These are phyloP conservation scores for Tribolium castaneum DNA, from an alignment of 1,140 invertebrate genomes.

Conservation along the genomic window DNA sequence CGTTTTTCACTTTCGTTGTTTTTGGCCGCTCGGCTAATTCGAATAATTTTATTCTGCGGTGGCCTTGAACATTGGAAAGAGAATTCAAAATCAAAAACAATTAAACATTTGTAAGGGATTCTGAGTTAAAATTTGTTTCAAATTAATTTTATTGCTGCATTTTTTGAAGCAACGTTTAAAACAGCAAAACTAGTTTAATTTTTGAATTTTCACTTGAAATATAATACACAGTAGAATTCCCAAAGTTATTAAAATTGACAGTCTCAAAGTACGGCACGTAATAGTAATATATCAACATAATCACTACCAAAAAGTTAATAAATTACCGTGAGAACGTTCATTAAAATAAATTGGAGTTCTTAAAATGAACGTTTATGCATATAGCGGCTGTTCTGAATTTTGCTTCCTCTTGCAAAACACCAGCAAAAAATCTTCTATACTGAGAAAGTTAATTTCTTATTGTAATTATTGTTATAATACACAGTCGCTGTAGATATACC, in stretches of 20 bases:
- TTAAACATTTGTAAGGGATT: background rate
- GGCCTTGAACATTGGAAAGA: background rate
- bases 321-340: background rate
- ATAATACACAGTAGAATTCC: background rate
- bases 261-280: background rate
- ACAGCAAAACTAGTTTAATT: background rate
- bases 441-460: too few relatives aligned
- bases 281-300: background rate
- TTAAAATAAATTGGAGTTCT: background rate
- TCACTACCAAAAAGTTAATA: background rate
- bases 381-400: background rate
- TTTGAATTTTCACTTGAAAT: too few relatives aligned
- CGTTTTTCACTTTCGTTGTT: slow-evolving; percentile 3
- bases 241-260: background rate
- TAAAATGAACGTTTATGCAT: background rate
- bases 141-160: too few relatives aligned
- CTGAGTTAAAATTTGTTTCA: too few relatives aligned
- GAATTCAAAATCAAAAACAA: background rate
- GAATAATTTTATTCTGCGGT: background rate
- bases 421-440: background rate
- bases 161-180: too few relatives aligned
- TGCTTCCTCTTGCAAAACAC: background rate
- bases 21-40: background rate
- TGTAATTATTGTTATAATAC: too few relatives aligned
- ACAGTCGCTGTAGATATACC: too few relatives aligned